These are phyloP conservation scores for Linurgus olivaceus DNA, from an alignment of 2,797 vertebrate genomes.

Conservation along the genomic window DNA sequence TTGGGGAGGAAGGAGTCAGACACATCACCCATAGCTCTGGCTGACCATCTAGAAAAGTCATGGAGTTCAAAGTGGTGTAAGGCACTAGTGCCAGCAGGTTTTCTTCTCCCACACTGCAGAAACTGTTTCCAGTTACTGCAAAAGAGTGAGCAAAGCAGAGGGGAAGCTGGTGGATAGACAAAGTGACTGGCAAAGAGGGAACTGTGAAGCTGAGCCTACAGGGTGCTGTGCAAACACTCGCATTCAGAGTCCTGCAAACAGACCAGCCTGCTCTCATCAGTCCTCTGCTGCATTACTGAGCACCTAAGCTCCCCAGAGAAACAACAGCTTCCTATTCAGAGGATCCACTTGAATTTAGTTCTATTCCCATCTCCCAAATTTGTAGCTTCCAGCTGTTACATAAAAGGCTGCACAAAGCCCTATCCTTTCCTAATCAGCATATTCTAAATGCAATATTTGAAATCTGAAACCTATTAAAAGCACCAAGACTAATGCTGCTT, in stretches of 20 bases:
- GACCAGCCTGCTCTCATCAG: not conserved
- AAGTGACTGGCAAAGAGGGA: constrained; percentile 24
- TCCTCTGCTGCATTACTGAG: not conserved
- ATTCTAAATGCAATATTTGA: constrained; percentile 45
- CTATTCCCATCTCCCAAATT: not conserved
- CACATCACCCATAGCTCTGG: not conserved
- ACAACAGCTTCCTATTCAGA: not conserved
- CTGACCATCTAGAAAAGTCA: not conserved
- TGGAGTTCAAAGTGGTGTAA: not conserved
- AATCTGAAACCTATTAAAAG: constrained; percentile 68
- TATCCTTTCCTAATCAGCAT: not conserved
- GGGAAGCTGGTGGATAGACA: not conserved
- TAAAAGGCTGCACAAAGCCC: not conserved
- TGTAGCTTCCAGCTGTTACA: not conserved
- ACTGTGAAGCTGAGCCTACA: not conserved
- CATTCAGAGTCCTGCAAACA: fast-evolving
- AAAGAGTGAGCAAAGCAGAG: not conserved
- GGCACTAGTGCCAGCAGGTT: not conserved
- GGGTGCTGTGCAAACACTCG: not conserved
- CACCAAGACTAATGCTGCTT: constrained; percentile 67
- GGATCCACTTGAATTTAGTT: not conserved
- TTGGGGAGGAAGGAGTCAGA: not conserved
- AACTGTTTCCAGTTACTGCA: not conserved
- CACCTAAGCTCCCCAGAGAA: not conserved
- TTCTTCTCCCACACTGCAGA: not conserved